A percentile compares a stretch with the other conserved stretches of the same genome.
Evolutionary conservation across 2,888 invertebrate species (phyloP).

Genomic region (Lordiphosa andalusiaca): DNA sequence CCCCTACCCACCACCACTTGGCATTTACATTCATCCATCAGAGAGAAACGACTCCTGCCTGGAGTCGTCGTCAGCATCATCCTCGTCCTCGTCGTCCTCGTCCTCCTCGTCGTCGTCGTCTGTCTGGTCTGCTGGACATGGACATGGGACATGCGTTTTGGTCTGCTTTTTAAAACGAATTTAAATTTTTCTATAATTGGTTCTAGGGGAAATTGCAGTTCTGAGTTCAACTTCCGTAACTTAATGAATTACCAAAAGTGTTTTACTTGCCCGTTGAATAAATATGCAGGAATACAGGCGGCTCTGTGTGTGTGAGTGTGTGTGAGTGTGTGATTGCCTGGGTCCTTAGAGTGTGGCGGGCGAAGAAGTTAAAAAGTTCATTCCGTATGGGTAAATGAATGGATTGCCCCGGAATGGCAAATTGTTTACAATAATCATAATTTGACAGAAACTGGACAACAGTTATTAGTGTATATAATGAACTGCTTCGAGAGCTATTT

Average conservation of each 20-base stretch:
- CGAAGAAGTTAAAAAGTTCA: slow-evolving; percentile 2
- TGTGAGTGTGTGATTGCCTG: not conserved
- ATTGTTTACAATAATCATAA: no score
- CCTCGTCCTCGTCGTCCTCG: slow-evolving; percentile 11
- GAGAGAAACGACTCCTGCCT: slow-evolving; percentile 23
- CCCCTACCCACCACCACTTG: slow-evolving; percentile 30
- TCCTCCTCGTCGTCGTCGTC: slow-evolving; percentile 25
- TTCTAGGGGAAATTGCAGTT: slow-evolving; percentile 81
- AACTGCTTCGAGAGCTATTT: no score
- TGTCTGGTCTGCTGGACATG: slow-evolving; percentile 42
- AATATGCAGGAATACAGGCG: slow-evolving; percentile 1
- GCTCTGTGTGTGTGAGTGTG: not conserved
- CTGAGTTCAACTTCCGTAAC: slow-evolving; percentile 81
- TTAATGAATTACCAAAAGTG: slow-evolving; percentile 81
- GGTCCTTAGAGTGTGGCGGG: not conserved
- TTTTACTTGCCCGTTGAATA: slow-evolving; percentile 51
- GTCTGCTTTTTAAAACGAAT: slow-evolving; percentile 73
- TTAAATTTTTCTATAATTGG: slow-evolving; percentile 79
- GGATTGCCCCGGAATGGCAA: no score
- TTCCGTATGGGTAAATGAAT: no score
- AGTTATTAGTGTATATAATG: no score
- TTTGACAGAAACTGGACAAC: no score
- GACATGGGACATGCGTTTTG: slow-evolving; percentile 54
- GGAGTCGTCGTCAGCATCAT: not conserved
- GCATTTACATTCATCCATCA: slow-evolving; percentile 58